Percentiles rank a stretch among this genome's conserved stretches.
Evolutionary conservation across 1,140 invertebrate genomes (phyloP).

Genomic region (Conopomorpha cramerella): DNA sequence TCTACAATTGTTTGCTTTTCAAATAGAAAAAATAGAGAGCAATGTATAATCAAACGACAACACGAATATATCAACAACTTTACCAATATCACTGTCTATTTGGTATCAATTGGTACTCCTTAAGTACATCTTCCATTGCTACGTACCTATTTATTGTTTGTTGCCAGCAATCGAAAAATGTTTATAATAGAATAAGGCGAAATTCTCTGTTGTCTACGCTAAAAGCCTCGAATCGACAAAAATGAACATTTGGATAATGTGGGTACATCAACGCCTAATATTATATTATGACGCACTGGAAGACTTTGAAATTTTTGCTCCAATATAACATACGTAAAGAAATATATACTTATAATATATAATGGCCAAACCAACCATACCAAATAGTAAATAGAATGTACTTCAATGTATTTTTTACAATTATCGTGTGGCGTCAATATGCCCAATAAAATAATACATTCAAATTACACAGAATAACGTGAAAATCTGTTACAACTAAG

Average conservation of each 20-base stretch:
- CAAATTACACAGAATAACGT: not conserved
- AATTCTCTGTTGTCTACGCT: too few species aligned
- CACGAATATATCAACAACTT: constrained; percentile 22
- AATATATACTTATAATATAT: not conserved
- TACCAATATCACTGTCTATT: constrained; percentile 48
- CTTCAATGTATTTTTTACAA: constrained; percentile 15
- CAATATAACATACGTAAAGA: not conserved
- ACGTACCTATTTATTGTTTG: constrained; percentile 6
- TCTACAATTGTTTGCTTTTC: constrained; percentile 2
- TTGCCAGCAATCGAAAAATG: too few species aligned
- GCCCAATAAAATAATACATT: not conserved
- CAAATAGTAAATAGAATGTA: too few species aligned
- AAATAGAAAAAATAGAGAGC: constrained; percentile 33
- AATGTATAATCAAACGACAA: constrained; percentile 12
- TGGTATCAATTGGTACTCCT: constrained; percentile 35
- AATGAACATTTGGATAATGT: not conserved
- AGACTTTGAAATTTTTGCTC: constrained; percentile 12
- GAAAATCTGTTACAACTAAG: not conserved
- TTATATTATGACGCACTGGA: constrained; percentile 14
- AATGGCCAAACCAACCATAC: not conserved
- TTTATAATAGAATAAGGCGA: too few species aligned
- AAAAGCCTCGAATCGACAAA: too few species aligned
- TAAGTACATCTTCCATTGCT: constrained; percentile 32
- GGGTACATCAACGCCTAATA: constrained; percentile 9
- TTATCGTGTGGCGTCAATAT: constrained; percentile 24